Percentiles rank a stretch among this genome's conserved stretches.
phyloP scores from a whole-genome alignment of 2,113 vertebrate species.

The Trematomus loennbergii region DNA sequence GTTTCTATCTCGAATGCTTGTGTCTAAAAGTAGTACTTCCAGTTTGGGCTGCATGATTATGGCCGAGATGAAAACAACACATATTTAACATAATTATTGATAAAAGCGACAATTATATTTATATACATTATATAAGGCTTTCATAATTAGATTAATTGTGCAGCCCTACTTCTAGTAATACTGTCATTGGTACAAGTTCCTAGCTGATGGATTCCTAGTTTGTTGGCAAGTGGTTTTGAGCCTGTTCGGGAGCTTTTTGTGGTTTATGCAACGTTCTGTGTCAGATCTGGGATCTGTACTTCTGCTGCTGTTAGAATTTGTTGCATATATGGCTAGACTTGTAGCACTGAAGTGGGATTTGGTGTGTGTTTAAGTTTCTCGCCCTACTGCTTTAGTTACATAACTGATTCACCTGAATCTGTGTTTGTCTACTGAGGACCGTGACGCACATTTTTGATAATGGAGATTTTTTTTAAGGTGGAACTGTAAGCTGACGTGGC shows the following conservation, averaged over 20 bases:
- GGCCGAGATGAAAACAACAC: no score
- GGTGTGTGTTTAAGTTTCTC: background rate
- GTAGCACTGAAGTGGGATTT: conserved; percentile 37
- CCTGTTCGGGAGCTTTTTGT: background rate
- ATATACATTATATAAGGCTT: no score
- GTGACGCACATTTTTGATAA: conserved; percentile 1
- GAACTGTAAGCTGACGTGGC: background rate
- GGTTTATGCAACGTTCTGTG: background rate
- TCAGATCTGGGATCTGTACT: background rate
- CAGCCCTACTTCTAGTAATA: background rate
- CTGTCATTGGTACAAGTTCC: background rate
- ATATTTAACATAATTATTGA: no score
- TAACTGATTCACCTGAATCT: background rate
- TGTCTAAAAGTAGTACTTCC: no score
- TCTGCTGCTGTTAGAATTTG: background rate
- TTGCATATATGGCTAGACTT: background rate
- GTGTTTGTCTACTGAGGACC: background rate
- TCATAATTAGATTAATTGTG: no score
- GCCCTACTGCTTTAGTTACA: background rate
- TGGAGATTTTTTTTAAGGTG: background rate
- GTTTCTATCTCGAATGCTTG: background rate
- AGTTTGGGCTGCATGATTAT: no score
- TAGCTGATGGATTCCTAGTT: background rate
- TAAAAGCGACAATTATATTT: no score
- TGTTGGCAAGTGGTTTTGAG: background rate